These are phyloP conservation scores for Cranoglanis bouderius DNA, from an alignment of 2,113 vertebrate species.

Conservation along the genomic window DNA sequence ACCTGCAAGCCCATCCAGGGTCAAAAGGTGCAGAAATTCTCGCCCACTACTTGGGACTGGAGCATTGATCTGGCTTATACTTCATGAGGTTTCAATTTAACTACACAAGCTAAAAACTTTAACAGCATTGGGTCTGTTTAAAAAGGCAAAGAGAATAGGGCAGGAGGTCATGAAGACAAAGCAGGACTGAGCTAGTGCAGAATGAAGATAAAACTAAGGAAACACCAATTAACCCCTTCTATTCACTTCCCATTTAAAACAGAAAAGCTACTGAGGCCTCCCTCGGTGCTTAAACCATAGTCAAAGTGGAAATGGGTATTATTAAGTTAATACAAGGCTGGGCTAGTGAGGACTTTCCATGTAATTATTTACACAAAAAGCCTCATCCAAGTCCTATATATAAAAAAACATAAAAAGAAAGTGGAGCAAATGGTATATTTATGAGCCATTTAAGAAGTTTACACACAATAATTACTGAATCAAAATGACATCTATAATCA, in stretches of 20 bases:
- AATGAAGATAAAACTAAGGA: slow-evolving; percentile 57
- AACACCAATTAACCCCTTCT: slow-evolving; percentile 59
- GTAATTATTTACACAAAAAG: neutral
- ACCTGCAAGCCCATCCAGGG: slow-evolving; percentile 66
- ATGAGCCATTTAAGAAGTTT: slow-evolving; percentile 2
- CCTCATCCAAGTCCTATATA: neutral
- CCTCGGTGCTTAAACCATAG: slow-evolving; percentile 29
- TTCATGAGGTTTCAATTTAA: slow-evolving; percentile 82
- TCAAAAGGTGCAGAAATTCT: slow-evolving; percentile 67
- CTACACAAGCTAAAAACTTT: slow-evolving; percentile 65
- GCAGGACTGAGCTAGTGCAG: slow-evolving; percentile 51
- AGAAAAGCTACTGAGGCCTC: slow-evolving; percentile 28
- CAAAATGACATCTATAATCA: slow-evolving; percentile 44
- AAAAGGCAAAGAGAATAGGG: slow-evolving; percentile 61
- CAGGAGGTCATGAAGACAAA: slow-evolving; percentile 67
- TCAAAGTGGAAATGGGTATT: slow-evolving; percentile 51
- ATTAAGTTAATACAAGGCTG: slow-evolving; percentile 49
- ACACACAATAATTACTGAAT: slow-evolving; percentile 51
- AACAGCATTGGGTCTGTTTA: slow-evolving; percentile 54
- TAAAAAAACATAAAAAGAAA: neutral
- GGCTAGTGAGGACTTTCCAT: slow-evolving; percentile 22
- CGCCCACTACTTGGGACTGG: slow-evolving; percentile 31
- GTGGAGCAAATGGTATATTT: neutral
- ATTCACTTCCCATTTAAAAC: slow-evolving; percentile 46
- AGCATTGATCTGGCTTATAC: slow-evolving; percentile 65